Evolutionary conservation across 2,797 vertebrate species (phyloP).

Genomic region (Sphenopsis melanotis): DNA sequence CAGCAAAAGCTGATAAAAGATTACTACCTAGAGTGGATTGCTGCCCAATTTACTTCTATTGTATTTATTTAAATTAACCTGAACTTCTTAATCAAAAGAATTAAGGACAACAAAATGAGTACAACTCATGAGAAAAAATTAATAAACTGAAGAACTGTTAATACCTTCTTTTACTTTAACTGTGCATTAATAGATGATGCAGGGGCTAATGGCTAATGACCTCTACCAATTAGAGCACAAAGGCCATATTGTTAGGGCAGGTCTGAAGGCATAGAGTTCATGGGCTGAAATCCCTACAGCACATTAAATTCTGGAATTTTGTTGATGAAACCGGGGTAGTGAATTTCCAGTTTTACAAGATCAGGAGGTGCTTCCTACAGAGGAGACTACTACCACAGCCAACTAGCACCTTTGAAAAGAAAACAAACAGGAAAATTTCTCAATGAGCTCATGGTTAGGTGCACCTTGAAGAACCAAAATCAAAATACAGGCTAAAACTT

Average conservation of each 20-base stretch:
- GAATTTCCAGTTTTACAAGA: background rate
- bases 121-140: background rate
- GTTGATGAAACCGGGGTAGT: background rate
- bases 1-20: background rate
- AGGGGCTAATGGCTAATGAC: background rate
- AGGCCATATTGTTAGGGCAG: background rate
- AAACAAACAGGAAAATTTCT: background rate
- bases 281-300: background rate
- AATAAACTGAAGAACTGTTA: background rate
- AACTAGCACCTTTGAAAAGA: background rate
- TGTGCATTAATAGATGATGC: background rate
- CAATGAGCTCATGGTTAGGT: background rate
- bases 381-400: background rate
- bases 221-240: background rate
- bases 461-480: background rate
- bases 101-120: background rate
- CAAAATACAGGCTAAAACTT: background rate
- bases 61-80: conserved; percentile 9
- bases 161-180: background rate
- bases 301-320: conserved; percentile 18
- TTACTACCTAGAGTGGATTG: background rate
- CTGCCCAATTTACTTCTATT: background rate
- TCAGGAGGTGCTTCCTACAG: background rate
- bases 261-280: background rate
- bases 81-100: background rate